phyloP scores from a whole-genome alignment of 2,113 vertebrate species.

The Protobothrops mucrosquamatus region DNA sequence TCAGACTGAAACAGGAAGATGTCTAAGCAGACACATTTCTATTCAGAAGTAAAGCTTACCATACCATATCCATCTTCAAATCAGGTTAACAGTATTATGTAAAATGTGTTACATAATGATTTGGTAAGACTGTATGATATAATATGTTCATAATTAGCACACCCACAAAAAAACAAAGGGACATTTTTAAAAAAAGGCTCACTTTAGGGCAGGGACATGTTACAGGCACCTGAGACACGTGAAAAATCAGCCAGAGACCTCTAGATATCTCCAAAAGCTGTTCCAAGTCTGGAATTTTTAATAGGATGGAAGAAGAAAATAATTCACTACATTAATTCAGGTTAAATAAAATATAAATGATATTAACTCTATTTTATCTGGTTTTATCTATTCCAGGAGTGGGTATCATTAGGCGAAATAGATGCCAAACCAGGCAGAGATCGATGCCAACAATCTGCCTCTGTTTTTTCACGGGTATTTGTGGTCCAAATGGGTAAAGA shows the following conservation, averaged over 20 bases:
- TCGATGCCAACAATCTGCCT: background rate
- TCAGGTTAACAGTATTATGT: background rate
- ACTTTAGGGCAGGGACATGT: background rate
- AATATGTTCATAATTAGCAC: slow-evolving; percentile 47
- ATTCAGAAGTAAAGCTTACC: background rate
- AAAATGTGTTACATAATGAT: slow-evolving; percentile 33
- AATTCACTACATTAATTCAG: too few relatives aligned
- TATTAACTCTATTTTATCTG: too few relatives aligned
- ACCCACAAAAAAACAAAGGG: slow-evolving; percentile 7
- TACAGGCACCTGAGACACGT: background rate
- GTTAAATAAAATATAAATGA: too few relatives aligned
- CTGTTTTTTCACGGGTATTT: background rate
- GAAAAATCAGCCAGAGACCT: background rate
- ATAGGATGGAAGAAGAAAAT: background rate
- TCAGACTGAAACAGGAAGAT: slow-evolving; percentile 41
- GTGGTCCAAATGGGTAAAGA: background rate
- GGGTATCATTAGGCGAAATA: too few relatives aligned
- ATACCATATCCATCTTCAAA: background rate
- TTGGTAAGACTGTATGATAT: slow-evolving; percentile 36
- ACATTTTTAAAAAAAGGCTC: slow-evolving; percentile 6
- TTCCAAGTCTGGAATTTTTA: background rate
- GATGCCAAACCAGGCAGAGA: background rate
- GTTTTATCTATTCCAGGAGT: too few relatives aligned
- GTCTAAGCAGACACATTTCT: slow-evolving; percentile 40
- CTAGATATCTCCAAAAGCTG: background rate